These are phyloP conservation scores for Carlito syrichta DNA, from an alignment of 2,113 vertebrate species.

Conservation along the genomic window DNA sequence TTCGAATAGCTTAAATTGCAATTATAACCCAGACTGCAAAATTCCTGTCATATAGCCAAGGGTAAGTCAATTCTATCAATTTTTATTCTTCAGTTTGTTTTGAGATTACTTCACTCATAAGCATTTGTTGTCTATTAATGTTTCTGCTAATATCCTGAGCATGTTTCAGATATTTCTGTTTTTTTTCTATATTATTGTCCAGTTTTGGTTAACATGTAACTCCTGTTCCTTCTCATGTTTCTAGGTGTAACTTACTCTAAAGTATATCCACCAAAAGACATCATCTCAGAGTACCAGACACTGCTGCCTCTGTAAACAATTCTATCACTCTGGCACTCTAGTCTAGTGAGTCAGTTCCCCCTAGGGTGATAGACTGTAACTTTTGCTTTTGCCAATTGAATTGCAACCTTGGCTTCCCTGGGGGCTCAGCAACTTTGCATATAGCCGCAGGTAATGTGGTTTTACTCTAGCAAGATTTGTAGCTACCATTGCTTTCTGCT, in stretches of 20 bases:
- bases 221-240: background rate
- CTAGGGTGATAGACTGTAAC: background rate
- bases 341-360: background rate
- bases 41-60: background rate
- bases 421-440: background rate
- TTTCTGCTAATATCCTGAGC: background rate
- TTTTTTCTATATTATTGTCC: background rate
- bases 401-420: background rate
- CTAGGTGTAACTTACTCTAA: background rate
- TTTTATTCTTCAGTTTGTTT: background rate
- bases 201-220: background rate
- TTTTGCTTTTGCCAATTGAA: background rate
- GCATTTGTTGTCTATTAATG: background rate
- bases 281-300: background rate
- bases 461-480: background rate
- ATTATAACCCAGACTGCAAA: background rate
- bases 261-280: background rate
- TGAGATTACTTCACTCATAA: background rate
- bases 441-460: background rate
- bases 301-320: background rate
- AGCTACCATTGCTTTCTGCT: background rate
- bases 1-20: background rate
- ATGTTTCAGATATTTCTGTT: background rate
- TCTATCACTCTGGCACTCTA: background rate
- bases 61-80: background rate